A percentile compares a stretch with the other conserved stretches of the same genome.
Conservation (phyloP, 2,113 vertebrate genomes). For the Picathartes gymnocephalus region DNA sequence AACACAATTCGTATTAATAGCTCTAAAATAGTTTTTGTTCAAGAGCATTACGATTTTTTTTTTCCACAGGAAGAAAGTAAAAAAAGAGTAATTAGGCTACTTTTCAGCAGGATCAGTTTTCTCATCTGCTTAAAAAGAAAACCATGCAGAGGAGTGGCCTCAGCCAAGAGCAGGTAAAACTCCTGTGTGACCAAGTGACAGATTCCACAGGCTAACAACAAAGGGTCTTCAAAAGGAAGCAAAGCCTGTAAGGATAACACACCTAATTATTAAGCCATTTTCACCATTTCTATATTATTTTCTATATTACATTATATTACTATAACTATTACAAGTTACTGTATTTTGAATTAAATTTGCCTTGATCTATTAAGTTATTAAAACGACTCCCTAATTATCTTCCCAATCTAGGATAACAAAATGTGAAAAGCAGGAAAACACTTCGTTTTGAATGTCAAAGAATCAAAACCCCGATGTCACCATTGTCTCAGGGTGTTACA, state of each 20-base stretch:
- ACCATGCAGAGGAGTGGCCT: too few relatives aligned
- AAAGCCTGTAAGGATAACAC: neutral
- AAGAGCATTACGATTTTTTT: neutral
- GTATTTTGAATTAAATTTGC: neutral
- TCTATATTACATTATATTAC: too few relatives aligned
- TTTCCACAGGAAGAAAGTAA: neutral
- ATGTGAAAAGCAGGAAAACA: neutral
- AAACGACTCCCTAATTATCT: neutral
- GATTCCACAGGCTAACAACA: neutral
- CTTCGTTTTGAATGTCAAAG: neutral
- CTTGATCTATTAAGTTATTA: neutral
- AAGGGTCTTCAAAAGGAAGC: neutral
- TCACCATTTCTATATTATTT: neutral
- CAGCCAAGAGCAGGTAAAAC: neutral
- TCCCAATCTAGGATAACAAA: neutral
- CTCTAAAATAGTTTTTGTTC: neutral
- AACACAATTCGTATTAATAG: slow-evolving; percentile 5
- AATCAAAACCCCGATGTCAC: neutral
- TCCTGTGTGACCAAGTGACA: neutral
- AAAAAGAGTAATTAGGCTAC: neutral
- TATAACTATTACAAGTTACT: neutral
- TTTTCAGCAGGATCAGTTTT: neutral
- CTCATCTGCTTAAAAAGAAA: neutral
- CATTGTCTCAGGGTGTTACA: neutral
- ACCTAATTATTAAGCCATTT: neutral